Evolutionary conservation across 1,140 invertebrate species (phyloP).

Genomic region (Littorina saxatilis): DNA sequence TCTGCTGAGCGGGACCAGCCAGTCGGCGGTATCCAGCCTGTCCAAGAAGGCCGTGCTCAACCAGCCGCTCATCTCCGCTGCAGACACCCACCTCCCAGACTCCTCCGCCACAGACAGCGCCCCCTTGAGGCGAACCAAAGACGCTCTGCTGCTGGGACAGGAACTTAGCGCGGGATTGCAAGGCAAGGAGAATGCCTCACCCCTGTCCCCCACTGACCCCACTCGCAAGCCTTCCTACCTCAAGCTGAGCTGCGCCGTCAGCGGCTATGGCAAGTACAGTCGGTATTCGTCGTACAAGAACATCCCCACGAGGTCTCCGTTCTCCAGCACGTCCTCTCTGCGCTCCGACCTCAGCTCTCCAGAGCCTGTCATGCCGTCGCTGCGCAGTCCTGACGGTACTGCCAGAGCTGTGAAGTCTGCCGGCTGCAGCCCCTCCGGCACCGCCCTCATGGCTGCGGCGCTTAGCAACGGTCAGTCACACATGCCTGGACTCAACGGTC

Average conservation of each 20-base stretch:
- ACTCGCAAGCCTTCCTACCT: slow-evolving; percentile 63
- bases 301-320: slow-evolving; percentile 61
- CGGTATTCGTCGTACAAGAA: slow-evolving; percentile 61
- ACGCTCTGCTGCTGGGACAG: slow-evolving; percentile 20
- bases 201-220: slow-evolving; percentile 37
- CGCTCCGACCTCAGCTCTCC: slow-evolving; percentile 56
- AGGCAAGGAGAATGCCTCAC: slow-evolving; percentile 41
- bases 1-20: slow-evolving; percentile 50
- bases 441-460: neutral
- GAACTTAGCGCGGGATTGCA: neutral
- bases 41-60: slow-evolving; percentile 53
- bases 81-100: slow-evolving; percentile 31
- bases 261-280: slow-evolving; percentile 66
- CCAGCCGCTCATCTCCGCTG: slow-evolving; percentile 44
- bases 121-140: slow-evolving; percentile 23
- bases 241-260: slow-evolving; percentile 66
- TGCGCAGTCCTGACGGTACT: slow-evolving; percentile 41
- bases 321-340: slow-evolving; percentile 61
- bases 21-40: slow-evolving; percentile 38
- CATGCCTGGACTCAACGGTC: slow-evolving; percentile 39
- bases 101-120: neutral
- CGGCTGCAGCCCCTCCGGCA: slow-evolving; percentile 22
- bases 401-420: slow-evolving; percentile 32
- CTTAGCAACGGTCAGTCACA: slow-evolving; percentile 7
- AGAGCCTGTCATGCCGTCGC: slow-evolving; percentile 55